Base-by-base conservation (phyloP, 2,888 invertebrate genomes). In the Epirrita christyi region DNA sequence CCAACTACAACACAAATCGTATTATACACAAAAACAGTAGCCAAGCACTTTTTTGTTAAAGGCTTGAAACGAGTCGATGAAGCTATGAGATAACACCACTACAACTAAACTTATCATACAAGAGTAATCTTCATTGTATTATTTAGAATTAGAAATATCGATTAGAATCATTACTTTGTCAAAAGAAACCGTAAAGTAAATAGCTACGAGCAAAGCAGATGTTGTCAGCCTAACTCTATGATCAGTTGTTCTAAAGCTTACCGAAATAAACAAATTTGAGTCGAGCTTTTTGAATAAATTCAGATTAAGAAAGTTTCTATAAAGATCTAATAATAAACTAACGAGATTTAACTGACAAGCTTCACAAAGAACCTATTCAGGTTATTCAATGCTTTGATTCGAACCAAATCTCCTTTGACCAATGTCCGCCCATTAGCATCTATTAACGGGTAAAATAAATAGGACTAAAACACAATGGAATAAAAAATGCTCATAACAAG, bases 401-500 rank as follows among this genome's bases (percentile, higher is more conserved):
- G 61, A 72, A 70, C 64, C 63, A 71, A 81, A 80, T 76, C 73
- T 73, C 72, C 73, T 87, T 90, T 90, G 88, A 88, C 90, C 89
- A 88, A 83, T 84, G 88, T 81, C 88, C 87, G 83, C 80, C 82
- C 79, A 86, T 88, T 87, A 87, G 75, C 71, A 77, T 78, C 75
- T 78, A 81, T 83, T 80, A 83, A 71, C 70, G 71, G 80, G 80
- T 83, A 83, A 88, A 86, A 87, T 88, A 88, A 88, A 88, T 85
- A 86, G 75, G 67, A 66, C 70, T 75, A 70, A 73, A 81, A 80
- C 72, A 90, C 88, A 92, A 89, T 88, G 69, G 82, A 67, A 83
- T 87, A 88, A 90, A 88, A 88, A 89, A 86, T 82, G 86, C 80
- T 91, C 83, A 90, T 90, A 91, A 90, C 88, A 86, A 81, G 90